A percentile compares a stretch with the other conserved stretches of the same genome.
Evolutionary conservation across 2,113 vertebrate genomes (phyloP).

Genomic region (Halichoerus grypus): DNA sequence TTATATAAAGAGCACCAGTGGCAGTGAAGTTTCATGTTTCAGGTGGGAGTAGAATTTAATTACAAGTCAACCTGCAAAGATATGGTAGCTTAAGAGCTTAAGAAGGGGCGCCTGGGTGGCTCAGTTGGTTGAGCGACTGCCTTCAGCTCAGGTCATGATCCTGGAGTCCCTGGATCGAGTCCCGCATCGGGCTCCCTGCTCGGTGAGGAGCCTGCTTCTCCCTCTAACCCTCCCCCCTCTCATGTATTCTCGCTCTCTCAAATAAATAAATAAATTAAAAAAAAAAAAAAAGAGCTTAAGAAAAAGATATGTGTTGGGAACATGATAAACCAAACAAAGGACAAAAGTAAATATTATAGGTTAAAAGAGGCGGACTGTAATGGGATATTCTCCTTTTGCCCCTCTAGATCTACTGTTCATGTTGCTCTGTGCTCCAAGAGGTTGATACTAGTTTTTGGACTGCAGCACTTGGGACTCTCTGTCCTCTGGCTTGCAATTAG

Average conservation of each 20-base stretch:
- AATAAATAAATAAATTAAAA: too few species aligned
- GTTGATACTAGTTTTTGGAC: not conserved
- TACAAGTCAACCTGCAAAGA: not conserved
- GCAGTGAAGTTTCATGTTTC: constrained; percentile 1
- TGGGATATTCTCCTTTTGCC: not conserved
- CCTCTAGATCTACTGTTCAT: not conserved
- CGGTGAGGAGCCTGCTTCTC: too few species aligned
- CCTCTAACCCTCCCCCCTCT: too few species aligned
- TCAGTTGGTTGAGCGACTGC: too few species aligned
- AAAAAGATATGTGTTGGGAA: not conserved
- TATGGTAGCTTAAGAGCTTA: not conserved
- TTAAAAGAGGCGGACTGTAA: not conserved
- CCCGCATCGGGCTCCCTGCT: too few species aligned
- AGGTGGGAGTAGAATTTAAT: not conserved
- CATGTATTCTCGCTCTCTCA: too few species aligned
- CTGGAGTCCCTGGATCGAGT: too few species aligned
- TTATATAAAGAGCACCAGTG: not conserved
- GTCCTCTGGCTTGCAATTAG: not conserved
- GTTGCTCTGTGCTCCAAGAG: not conserved
- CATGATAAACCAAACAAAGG: not conserved
- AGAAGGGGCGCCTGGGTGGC: too few species aligned
- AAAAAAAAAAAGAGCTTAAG: not conserved
- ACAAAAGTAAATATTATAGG: not conserved
- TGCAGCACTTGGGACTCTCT: not conserved
- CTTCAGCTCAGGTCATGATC: too few species aligned